Conservation (phyloP, 1,140 invertebrate genomes). For the Pseudomyrmex pallidus region DNA sequence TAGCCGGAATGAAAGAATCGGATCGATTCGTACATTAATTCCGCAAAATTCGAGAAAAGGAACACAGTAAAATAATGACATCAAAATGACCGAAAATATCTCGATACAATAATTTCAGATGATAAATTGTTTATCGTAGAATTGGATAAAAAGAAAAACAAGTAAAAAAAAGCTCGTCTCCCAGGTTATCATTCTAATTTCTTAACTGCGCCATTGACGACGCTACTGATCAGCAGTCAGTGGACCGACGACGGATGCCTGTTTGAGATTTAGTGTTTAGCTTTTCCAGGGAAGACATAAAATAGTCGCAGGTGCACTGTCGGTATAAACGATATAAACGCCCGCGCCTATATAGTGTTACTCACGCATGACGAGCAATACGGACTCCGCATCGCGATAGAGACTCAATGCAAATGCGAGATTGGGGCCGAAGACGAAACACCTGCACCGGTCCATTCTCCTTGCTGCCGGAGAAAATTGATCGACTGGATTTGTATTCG, state of each 20-base stretch:
- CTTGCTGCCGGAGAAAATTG: constrained; percentile 40
- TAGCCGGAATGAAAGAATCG: neutral
- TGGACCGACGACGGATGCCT: constrained; percentile 49
- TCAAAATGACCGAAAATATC: too few species aligned
- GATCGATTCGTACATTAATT: neutral
- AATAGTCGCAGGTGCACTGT: constrained; percentile 74
- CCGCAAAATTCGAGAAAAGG: neutral
- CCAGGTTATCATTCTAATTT: neutral
- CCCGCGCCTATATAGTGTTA: constrained; percentile 44
- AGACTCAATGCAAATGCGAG: constrained; percentile 58
- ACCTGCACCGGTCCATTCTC: constrained; percentile 47
- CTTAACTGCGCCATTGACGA: constrained; percentile 56
- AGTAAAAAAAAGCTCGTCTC: neutral
- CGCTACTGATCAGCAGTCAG: constrained; percentile 74
- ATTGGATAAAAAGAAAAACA: too few species aligned
- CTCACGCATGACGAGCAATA: constrained; percentile 39
- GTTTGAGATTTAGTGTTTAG: constrained; percentile 68
- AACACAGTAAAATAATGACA: neutral
- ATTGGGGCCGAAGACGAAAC: constrained; percentile 50
- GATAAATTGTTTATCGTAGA: too few species aligned
- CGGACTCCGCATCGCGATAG: constrained; percentile 74
- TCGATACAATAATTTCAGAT: too few species aligned
- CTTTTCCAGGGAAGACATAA: constrained; percentile 74
- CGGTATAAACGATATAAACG: constrained; percentile 69
- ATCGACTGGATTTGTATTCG: constrained; percentile 52